Evolutionary conservation across 2,888 invertebrate species (phyloP), one percentile per base, ranked within the genome.

Genomic region (Caenorhabditis becei): DNA sequence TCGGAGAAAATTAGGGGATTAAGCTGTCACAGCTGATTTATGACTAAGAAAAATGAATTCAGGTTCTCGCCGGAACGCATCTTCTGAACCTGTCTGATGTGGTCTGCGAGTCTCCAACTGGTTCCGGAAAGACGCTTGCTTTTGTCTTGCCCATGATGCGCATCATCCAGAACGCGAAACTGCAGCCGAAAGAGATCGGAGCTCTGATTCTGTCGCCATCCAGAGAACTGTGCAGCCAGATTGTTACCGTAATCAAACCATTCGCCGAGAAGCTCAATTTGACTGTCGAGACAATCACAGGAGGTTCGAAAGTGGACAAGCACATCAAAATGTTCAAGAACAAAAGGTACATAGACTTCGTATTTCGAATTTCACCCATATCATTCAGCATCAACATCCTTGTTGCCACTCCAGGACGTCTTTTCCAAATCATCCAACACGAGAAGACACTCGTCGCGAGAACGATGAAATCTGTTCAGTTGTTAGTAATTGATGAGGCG

Each of bases 81-180:
- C 75, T 87, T n/a, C 91, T 97, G 66, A 94, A 94, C 10, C 95
- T 95, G 88, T 97, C 97, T 92, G 99, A 99, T 93, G 97, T 99
- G 16, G 97, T 96, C 0, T 98, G 96, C 0, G 97, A 99, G 92
- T 98, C 99, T 3, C 96, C 98, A 0, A 99, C 99, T 0, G 99
- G 99, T 3, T 97, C 97, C 83, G 99, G 99, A 0, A 99, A 99
- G 93, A 99, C 98, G 0, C 92, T 99, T 47, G 97, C 98, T 0
- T 99, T 98, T 92, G 92, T 98, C 14, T 94, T 99, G 53, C 99
- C 99, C 0, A 92, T 97, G 89, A 89, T 99, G 62, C 96, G 98
- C 92, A 92, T 99, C 61, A 92, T 93, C 82, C 91, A 91, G 66
- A 77, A 72, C 32, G 65, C 69, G 11, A 63, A 71, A 18, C 47